Conservation (phyloP, 2,888 invertebrate genomes). For the Thereva unica region DNA sequence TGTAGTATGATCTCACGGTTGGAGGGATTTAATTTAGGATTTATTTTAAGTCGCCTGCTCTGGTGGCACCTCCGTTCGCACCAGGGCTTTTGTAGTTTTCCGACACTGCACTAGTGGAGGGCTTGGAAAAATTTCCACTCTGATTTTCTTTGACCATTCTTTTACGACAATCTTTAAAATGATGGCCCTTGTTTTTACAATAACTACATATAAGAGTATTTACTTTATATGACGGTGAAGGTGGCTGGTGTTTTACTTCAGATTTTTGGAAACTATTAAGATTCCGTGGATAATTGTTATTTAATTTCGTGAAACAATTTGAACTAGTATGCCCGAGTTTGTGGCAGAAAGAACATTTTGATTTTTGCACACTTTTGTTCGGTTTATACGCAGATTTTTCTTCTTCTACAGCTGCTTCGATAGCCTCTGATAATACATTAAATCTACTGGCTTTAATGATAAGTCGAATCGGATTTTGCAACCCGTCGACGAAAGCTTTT, state of each 20-base stretch:
- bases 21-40: too few species aligned
- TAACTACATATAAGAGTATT: neutral
- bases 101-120: too few species aligned
- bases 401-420: constrained; percentile 27
- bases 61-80: constrained; percentile 4
- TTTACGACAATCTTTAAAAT: constrained; percentile 7
- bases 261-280: neutral
- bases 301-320: neutral
- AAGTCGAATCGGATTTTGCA: constrained; percentile 7
- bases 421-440: constrained; percentile 7
- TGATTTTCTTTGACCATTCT: neutral
- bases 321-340: neutral
- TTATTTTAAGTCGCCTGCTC: neutral
- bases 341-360: neutral
- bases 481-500: constrained; percentile 26
- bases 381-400: constrained; percentile 2
- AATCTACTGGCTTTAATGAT: constrained; percentile 29
- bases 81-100: neutral
- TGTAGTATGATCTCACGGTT: too few species aligned
- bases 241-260: constrained; percentile 1
- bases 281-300: too few species aligned
- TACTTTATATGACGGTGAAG: neutral
- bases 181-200: constrained; percentile 12
- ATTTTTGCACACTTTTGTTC: neutral
- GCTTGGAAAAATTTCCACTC: neutral